Conservation (phyloP, 2,113 vertebrate genomes). For the Silurus asotus region DNA sequence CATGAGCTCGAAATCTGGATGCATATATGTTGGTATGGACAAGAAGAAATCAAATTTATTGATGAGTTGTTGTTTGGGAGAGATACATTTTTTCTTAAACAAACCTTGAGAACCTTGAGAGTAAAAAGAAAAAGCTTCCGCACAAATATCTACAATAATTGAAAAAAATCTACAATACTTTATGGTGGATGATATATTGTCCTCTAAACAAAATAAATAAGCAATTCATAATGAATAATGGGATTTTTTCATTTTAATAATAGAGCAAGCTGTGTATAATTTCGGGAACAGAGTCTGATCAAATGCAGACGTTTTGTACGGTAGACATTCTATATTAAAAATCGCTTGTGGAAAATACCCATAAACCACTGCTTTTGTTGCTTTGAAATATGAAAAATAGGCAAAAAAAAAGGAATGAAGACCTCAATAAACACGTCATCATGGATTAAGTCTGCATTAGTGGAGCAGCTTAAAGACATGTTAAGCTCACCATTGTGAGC, state of each 20-base stretch:
- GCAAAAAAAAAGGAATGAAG: not conserved
- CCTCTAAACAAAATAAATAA: not conserved
- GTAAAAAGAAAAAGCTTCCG: too few relatives aligned
- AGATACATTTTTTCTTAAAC: not conserved
- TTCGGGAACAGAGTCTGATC: not conserved
- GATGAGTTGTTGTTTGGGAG: not conserved
- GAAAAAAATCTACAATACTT: not conserved
- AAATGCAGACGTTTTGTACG: not conserved
- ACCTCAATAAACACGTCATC: not conserved
- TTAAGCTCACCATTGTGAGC: not conserved
- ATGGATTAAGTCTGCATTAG: not conserved
- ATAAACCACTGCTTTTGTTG: not conserved
- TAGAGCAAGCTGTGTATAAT: not conserved
- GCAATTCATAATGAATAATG: not conserved
- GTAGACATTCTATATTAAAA: not conserved
- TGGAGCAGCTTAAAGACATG: not conserved
- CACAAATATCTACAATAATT: not conserved
- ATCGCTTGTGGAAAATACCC: not conserved
- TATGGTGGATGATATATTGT: not conserved
- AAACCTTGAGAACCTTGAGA: not conserved
- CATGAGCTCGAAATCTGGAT: not conserved
- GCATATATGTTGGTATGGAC: slow-evolving; percentile 1
- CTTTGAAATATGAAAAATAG: not conserved
- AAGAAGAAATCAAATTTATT: not conserved
- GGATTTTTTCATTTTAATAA: not conserved